Evolutionary conservation across 2,888 invertebrate genomes (phyloP).

Genomic region (Synanthedon andrenaeformis): DNA sequence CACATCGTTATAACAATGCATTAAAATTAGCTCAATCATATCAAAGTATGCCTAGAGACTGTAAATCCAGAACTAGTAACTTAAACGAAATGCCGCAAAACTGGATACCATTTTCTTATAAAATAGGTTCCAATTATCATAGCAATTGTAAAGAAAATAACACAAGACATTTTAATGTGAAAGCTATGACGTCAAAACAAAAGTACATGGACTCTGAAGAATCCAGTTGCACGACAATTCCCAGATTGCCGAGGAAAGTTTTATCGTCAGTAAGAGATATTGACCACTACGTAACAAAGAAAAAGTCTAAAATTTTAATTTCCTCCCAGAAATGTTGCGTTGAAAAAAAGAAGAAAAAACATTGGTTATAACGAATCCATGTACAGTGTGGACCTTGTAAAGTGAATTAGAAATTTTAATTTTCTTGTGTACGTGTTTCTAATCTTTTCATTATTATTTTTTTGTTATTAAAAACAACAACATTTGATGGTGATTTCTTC

Average conservation of each 20-base stretch:
- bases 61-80: constrained; percentile 6
- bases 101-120: constrained; percentile 29
- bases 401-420: no score
- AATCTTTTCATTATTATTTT: no score
- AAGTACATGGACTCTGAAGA: no score
- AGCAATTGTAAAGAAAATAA: constrained; percentile 19
- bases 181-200: no score
- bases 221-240: constrained; percentile 1
- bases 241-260: constrained; percentile 25
- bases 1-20: constrained; percentile 6
- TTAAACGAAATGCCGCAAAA: constrained; percentile 5
- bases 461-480: no score
- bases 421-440: no score
- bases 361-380: no score
- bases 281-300: constrained; percentile 15
- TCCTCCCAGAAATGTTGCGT: no score
- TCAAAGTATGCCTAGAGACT: constrained; percentile 5
- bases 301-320: neutral
- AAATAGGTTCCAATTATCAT: constrained; percentile 34
- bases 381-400: no score
- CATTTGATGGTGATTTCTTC: no score
- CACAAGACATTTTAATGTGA: neutral
- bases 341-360: no score
- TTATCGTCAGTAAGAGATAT: constrained; percentile 28
- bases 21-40: constrained; percentile 5